Evolutionary conservation across 1,140 invertebrate genomes (phyloP), one percentile per base, ranked within the genome.

Genomic region (Dendroctonus valens): DNA sequence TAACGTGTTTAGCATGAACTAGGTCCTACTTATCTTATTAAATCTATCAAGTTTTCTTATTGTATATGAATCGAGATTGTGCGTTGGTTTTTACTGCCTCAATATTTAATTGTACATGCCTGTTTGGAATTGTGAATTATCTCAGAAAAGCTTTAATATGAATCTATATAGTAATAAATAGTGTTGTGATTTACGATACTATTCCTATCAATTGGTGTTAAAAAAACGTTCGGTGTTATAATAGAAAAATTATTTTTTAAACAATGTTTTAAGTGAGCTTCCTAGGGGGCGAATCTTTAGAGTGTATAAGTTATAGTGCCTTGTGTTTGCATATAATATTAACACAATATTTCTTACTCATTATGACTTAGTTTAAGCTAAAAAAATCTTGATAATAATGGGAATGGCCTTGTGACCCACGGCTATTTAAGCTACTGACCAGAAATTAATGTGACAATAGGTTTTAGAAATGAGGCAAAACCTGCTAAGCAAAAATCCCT

Each of bases 1-100:
- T 67, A 59, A 64, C 67, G 65, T 59, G 55, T 70, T 52, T 65
- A 65, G 62, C 37, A 52, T 46, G 44, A 8, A 46, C 46, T 67
- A 67, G 59, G 51, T 53, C 38, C 59, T 65, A 40, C 26, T 65
- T 65, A 42, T 61, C 50, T 65, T 41, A 50, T 52, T 7, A 60
- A 61, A 59, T 70, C 60, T 55, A 66, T 26, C 26, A 66, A 53
- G 37, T 49, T 66, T 55, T 41, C 48, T 41, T 26, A 52, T 60
- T 55, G 50, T 66, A 42, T 61, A 58, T 49, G 41, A 59, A 62
- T 48, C 59, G 59, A 59, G 12, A 40, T 59, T 66, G 14, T 26
- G 50, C 59, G 37, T 48, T 62, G 41, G 62, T 57, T 57, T 57
- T 8, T 14, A 15, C 60, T 42, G 5, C 12, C 44, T 41, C 41